Conservation (phyloP, 2,888 invertebrate genomes). For the Chrysolina haemoptera region DNA sequence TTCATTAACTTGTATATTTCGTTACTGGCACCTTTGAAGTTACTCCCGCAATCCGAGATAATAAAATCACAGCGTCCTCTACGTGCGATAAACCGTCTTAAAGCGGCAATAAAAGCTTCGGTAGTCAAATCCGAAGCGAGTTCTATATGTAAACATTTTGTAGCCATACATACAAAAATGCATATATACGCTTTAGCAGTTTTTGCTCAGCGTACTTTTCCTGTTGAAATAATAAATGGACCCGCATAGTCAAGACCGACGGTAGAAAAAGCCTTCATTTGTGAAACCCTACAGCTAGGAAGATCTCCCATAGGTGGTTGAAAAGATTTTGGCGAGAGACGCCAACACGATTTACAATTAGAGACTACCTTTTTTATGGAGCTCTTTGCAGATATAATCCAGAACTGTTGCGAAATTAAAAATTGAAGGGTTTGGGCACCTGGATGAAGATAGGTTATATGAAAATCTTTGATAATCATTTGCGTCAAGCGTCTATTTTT, state of each 20-base stretch:
- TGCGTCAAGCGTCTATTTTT: too few relatives aligned
- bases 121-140: not conserved
- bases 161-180: not conserved
- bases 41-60: not conserved
- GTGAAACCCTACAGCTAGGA: not conserved
- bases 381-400: conserved; percentile 4
- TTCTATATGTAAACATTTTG: not conserved
- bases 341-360: not conserved
- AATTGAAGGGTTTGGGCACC: conserved; percentile 1
- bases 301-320: not conserved
- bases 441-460: too few relatives aligned
- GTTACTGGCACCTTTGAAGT: not conserved
- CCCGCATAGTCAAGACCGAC: conserved; percentile 27
- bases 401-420: conserved; percentile 3
- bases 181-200: not conserved
- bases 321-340: not conserved
- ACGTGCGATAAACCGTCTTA: too few relatives aligned
- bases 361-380: conserved; percentile 8
- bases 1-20: too few relatives aligned
- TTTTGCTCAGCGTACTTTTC: not conserved
- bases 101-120: not conserved
- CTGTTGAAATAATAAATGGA: conserved; percentile 16
- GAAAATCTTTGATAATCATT: too few relatives aligned
- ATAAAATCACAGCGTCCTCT: not conserved
- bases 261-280: conserved; percentile 12